Percentiles rank a stretch among this genome's conserved stretches.
Evolutionary conservation across 1,140 invertebrate genomes (phyloP).

Genomic region (Neomicropteryx cornuta): DNA sequence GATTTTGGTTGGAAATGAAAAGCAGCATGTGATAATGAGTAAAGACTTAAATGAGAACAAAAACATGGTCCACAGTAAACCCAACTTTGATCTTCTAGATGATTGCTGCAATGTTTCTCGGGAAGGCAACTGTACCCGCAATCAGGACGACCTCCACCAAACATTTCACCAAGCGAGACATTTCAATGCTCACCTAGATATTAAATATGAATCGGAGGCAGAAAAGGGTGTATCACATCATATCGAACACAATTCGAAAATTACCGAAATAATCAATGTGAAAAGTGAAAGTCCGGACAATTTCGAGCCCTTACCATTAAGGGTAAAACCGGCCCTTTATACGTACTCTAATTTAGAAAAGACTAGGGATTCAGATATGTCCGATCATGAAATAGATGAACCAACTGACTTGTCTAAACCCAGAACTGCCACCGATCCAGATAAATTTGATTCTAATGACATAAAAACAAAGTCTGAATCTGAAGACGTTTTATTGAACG

Average conservation of each 20-base stretch:
- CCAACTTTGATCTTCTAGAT: constrained; percentile 7
- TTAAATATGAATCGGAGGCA: constrained; percentile 15
- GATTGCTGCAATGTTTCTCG: constrained; percentile 10
- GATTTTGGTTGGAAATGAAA: constrained; percentile 10
- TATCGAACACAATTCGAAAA: too few relatives aligned
- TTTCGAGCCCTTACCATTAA: constrained; percentile 54
- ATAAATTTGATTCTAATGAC: constrained; percentile 4
- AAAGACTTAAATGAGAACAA: constrained; percentile 31
- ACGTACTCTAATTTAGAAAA: constrained; percentile 67
- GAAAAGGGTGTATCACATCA: too few relatives aligned
- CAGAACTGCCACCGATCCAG: too few relatives aligned
- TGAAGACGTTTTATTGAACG: too few relatives aligned
- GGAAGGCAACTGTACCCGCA: not conserved
- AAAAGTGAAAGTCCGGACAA: constrained; percentile 32
- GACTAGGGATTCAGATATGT: constrained; percentile 18
- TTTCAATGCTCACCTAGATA: not conserved
- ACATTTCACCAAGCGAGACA: too few relatives aligned
- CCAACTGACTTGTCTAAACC: too few relatives aligned
- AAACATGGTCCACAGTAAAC: constrained; percentile 13
- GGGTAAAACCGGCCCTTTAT: constrained; percentile 59
- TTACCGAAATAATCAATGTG: too few relatives aligned
- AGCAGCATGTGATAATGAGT: constrained; percentile 9
- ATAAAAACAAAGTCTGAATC: constrained; percentile 18
- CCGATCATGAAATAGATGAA: constrained; percentile 23
- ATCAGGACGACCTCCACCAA: not conserved